Evolutionary conservation across 2,888 invertebrate genomes (phyloP).

Genomic region (Phasia obesa): DNA sequence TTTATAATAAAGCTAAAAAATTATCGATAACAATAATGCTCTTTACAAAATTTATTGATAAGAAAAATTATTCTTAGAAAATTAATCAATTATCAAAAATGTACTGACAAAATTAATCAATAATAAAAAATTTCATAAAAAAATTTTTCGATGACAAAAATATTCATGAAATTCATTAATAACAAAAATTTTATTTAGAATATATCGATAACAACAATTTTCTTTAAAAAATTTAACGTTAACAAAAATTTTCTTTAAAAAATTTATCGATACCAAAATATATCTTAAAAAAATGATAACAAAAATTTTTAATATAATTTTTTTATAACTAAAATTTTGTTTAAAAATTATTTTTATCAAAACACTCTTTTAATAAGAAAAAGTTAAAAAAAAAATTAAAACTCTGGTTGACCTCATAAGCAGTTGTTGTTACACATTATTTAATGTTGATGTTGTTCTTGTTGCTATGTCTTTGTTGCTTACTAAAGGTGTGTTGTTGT

Average conservation of each 20-base stretch:
- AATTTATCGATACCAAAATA: no score
- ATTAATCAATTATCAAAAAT: no score
- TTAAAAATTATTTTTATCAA: neutral
- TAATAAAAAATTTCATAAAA: no score
- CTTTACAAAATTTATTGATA: no score
- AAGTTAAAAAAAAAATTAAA: neutral
- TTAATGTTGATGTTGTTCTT: constrained; percentile 20
- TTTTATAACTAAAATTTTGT: neutral
- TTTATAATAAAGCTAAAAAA: no score
- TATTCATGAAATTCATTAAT: neutral
- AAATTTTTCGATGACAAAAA: neutral
- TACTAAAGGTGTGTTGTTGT: constrained; percentile 3
- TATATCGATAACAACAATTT: neutral
- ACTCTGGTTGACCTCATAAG: constrained; percentile 62
- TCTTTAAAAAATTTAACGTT: neutral
- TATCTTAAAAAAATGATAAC: no score
- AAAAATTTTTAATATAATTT: neutral
- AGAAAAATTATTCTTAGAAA: no score
- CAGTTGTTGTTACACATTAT: constrained; percentile 66
- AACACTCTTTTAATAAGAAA: constrained; percentile 48
- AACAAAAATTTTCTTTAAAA: neutral
- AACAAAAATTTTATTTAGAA: neutral
- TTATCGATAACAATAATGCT: no score
- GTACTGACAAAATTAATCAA: no score
- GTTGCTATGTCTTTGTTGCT: constrained; percentile 7